Base-by-base conservation (phyloP, 2,113 vertebrate genomes). In the sheep (Ovis aries) region DNA sequence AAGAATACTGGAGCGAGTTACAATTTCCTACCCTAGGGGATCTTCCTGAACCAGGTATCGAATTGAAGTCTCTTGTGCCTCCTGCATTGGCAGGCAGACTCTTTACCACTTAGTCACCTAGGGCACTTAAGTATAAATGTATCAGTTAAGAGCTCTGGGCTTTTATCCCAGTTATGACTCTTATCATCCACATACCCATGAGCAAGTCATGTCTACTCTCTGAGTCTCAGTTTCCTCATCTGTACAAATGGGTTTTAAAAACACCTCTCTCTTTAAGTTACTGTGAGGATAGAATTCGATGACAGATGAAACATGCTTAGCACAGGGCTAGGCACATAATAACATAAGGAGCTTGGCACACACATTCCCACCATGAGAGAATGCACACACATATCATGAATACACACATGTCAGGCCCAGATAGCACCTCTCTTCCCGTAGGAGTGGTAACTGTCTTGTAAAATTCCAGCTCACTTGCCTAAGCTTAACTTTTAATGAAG, bases 401-500 rank as follows among this genome's bases (percentile, higher is more conserved):
- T 2, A 52, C 12, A 25, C 60, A 57, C 31, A 13, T 60, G 29
- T 7, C 33, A 19, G 71, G 48, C 45, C 90, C 94, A 82, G 82
- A 50, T 0, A 0, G 64, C 0, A 29, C 36, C 8, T 60, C 40
- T 59, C 43, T 53, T 85, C 33, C 95, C 4, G 0, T 3, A 7
- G 1, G 90, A 80, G 77, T 48, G 23, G 50, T 60, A 74, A 71
- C 67, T 80, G 60, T 43, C 40, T 60, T 90, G 12, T 88, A 88
- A 95, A 88, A 95, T 33, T 36, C 74, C 81, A 92, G 48, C 60
- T 95, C 87, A 43, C 88, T 62, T n/a, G 0, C 31, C 0, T 88
- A 16, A 48, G 31, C 60, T 91, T 82, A 98, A 98, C 97, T 98
- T 98, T 90, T 96, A 89, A 74, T 1, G 21, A 95, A 95, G 84